Evolutionary conservation across 2,888 invertebrate species (phyloP).

Genomic region (Acanthosoma haemorrhoidale): DNA sequence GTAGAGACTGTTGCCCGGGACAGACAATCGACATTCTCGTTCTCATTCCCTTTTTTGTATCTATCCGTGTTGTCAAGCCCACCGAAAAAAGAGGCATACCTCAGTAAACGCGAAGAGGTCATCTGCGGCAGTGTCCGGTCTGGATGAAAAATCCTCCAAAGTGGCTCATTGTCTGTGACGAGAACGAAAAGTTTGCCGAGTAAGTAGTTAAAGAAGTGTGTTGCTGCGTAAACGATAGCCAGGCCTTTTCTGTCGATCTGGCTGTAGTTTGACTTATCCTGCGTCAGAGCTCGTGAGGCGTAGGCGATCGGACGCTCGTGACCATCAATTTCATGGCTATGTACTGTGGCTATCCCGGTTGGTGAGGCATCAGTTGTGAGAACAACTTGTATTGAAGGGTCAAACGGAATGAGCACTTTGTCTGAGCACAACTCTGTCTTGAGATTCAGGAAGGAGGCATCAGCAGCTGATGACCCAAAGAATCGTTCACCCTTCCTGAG

Average conservation of each 20-base stretch:
- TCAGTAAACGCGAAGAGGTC: no score
- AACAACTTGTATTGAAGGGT: constrained; percentile 37
- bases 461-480: constrained; percentile 37
- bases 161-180: constrained; percentile 33
- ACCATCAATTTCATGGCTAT: constrained; percentile 34
- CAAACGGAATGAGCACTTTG: constrained; percentile 37
- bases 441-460: constrained; percentile 39
- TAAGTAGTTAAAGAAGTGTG: constrained; percentile 32
- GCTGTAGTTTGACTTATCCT: constrained; percentile 32
- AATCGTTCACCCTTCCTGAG: constrained; percentile 32
- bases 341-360: constrained; percentile 33
- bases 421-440: constrained; percentile 40
- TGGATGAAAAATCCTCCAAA: constrained; percentile 31
- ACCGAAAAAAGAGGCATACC: no score
- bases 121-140: constrained; percentile 27
- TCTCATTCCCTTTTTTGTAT: constrained; percentile 34
- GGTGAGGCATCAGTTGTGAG: constrained; percentile 39
- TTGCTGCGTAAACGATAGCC: constrained; percentile 31
- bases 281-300: constrained; percentile 31
- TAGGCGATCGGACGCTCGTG: constrained; percentile 33
- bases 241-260: constrained; percentile 35
- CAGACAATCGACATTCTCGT: constrained; percentile 37
- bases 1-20: no score
- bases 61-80: constrained; percentile 35
- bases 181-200: constrained; percentile 30